A percentile compares a stretch with the other conserved stretches of the same genome.
Evolutionary conservation across 2,888 invertebrate genomes (phyloP).

Genomic region (Eupithecia subfuscata): DNA sequence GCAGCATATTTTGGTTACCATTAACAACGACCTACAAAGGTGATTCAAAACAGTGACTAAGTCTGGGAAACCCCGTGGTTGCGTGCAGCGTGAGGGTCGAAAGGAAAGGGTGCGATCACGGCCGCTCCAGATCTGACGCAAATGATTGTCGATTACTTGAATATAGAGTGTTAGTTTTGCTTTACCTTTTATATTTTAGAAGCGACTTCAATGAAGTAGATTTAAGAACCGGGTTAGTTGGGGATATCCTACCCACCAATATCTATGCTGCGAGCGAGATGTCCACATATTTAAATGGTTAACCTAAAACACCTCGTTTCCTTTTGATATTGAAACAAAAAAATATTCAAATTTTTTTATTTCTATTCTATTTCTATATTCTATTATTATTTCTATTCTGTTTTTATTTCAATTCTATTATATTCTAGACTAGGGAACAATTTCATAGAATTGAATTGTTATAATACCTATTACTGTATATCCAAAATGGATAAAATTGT

Average conservation of each 20-base stretch:
- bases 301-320: too few relatives aligned
- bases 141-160: not conserved
- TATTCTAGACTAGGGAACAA: too few relatives aligned
- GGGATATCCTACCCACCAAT: not conserved
- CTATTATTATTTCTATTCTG: too few relatives aligned
- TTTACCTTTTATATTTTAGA: not conserved
- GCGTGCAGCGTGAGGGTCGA: conserved; percentile 50
- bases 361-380: too few relatives aligned
- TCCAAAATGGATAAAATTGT: too few relatives aligned
- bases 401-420: too few relatives aligned
- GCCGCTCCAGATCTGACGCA: conserved; percentile 38
- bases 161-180: not conserved
- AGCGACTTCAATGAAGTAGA: not conserved
- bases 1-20: conserved; percentile 5
- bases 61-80: conserved; percentile 44
- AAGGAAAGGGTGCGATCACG: conserved; percentile 56
- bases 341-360: too few relatives aligned
- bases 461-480: too few relatives aligned
- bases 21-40: conserved; percentile 19
- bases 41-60: conserved; percentile 36
- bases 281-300: not conserved
- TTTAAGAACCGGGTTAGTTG: not conserved
- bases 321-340: not conserved
- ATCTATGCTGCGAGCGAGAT: not conserved
- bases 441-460: too few relatives aligned